These are phyloP conservation scores for Eristalis intricaria DNA, from an alignment of 2,888 invertebrate species.

Conservation along the genomic window DNA sequence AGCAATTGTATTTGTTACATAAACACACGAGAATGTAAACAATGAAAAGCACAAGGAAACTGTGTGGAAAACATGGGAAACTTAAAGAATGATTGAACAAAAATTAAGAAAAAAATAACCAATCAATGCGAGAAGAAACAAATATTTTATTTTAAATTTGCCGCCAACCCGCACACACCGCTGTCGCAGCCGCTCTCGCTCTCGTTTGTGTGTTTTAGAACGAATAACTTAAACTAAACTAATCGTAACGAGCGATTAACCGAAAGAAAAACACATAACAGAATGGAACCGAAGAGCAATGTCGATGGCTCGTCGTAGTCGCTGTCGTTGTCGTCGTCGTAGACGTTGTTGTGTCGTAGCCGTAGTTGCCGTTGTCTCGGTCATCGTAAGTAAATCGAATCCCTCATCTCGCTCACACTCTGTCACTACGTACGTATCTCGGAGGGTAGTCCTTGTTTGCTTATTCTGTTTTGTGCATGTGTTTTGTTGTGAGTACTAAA, in stretches of 20 bases:
- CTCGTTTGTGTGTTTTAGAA: constrained; percentile 66
- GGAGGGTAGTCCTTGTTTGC: constrained; percentile 55
- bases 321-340: constrained; percentile 2
- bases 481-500: constrained; percentile 53
- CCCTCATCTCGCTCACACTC: constrained; percentile 39
- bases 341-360: constrained; percentile 1
- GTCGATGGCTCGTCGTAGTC: constrained; percentile 23
- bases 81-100: not conserved
- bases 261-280: constrained; percentile 69
- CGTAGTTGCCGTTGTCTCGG: constrained; percentile 36
- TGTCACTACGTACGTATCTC: constrained; percentile 14
- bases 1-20: constrained; percentile 52
- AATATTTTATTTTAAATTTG: constrained; percentile 56
- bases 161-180: constrained; percentile 65
- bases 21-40: constrained; percentile 32
- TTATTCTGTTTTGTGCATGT: constrained; percentile 37
- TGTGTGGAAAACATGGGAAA: constrained; percentile 9
- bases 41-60: constrained; percentile 40
- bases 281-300: constrained; percentile 47
- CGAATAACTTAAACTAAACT: constrained; percentile 71
- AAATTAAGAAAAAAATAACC: constrained; percentile 3
- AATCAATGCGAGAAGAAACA: constrained; percentile 12
- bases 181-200: constrained; percentile 45
- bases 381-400: constrained; percentile 31
- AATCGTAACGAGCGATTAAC: constrained; percentile 71